A percentile compares a stretch with the other conserved stretches of the same genome.
These are phyloP conservation scores for Eidolon helvum DNA, from an alignment of 2,113 vertebrate species.

Conservation along the genomic window DNA sequence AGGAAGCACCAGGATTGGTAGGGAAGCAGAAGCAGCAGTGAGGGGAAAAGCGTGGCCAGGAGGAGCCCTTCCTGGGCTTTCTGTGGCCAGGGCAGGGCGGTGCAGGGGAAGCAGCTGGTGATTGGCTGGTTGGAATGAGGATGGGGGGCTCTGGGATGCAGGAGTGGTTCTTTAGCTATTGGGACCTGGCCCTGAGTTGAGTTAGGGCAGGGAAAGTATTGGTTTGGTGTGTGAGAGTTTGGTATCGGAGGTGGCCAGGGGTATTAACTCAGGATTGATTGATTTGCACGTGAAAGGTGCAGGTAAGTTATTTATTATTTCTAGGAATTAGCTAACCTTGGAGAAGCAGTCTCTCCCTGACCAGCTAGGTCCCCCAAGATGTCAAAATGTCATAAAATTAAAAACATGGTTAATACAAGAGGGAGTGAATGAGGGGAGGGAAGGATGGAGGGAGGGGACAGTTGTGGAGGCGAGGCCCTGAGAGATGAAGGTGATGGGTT, in stretches of 20 bases:
- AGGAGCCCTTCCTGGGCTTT: background rate
- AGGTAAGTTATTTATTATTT: background rate
- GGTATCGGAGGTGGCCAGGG: background rate
- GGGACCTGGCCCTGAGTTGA: background rate
- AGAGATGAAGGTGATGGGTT: too few species aligned
- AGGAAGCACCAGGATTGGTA: background rate
- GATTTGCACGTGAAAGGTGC: background rate
- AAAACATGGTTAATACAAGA: background rate
- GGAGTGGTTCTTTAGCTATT: background rate
- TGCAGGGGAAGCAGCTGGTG: background rate
- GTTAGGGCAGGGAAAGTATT: background rate
- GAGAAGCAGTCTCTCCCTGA: background rate
- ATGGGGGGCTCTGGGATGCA: background rate
- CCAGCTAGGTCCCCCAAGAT: background rate
- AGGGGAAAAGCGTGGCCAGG: background rate
- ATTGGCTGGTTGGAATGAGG: background rate
- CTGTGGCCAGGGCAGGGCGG: background rate
- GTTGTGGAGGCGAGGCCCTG: fast-evolving
- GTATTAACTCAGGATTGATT: background rate
- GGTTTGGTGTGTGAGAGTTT: background rate
- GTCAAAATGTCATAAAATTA: background rate
- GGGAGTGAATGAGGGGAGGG: background rate
- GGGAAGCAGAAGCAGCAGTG: background rate
- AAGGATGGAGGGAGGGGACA: background rate
- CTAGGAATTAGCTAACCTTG: background rate